Base-by-base conservation (phyloP, 1,140 invertebrate genomes). In the Tetramorium alpestre region DNA sequence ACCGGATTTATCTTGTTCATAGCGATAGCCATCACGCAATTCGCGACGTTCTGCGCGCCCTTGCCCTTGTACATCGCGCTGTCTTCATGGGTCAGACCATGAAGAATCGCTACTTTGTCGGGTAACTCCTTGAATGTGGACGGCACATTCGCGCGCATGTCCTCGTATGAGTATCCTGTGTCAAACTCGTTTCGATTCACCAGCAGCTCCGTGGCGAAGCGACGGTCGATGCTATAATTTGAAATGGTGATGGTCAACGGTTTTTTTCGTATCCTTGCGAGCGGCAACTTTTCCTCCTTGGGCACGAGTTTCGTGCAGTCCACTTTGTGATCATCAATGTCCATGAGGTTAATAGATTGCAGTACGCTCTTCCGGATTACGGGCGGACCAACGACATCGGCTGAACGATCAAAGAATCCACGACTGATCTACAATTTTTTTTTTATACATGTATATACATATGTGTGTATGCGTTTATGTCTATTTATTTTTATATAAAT, bases 41-140 rank as follows among this genome's bases (percentile, higher is more conserved):
- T 94, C 0, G 90, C 90, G 3, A 92, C 88, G 49, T 92, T 94
- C 60, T 95, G 94, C 1, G 58, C 87, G 1, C 94, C 94, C 62
- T 94, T 93, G 0, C 90, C 92, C 60, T 93, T 94, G 80, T 94
- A 95, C 7, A 89, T 64, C 0, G 92, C 91, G 49, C 88, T 92
- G 8, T n/a, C 62, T 41, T 94, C 92, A 47, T 94, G 92, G 0
- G 93, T 95, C 75, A 90, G 77, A 2, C 94, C 94, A 47, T 93
- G 93, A 41, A 95, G 86, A 25, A 95, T 93, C 0, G 90, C 78
- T 49, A 87, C 78, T 16, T 91, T 78, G 2, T 62, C 87, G 0
- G 90, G 28, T 7, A 95, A 22, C 11, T 92, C 89, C 49, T 73
- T 90, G 70, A 95, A 95, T 6, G 88, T 92, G 3, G 91, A 87